Percentiles rank a stretch among this genome's conserved stretches.
These are phyloP conservation scores for Catharus ustulatus DNA, from an alignment of 2,797 vertebrate species.

Conservation along the genomic window DNA sequence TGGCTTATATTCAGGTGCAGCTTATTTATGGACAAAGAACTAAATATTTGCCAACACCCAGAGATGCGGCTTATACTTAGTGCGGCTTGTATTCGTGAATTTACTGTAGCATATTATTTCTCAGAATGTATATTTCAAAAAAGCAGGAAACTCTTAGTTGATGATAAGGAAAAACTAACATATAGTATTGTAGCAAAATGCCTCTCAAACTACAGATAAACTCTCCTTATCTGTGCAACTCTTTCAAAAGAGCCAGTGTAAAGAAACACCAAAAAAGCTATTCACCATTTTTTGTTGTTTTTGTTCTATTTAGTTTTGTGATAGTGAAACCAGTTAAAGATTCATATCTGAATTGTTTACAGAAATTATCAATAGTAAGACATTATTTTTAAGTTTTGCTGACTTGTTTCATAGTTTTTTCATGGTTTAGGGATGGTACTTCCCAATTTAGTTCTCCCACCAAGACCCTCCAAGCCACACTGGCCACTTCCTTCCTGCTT, in stretches of 20 bases:
- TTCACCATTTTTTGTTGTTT: background rate
- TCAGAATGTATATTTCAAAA: background rate
- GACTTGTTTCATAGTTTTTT: background rate
- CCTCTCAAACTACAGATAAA: background rate
- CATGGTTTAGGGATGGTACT: background rate
- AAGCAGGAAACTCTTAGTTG: background rate
- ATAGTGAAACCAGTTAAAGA: background rate
- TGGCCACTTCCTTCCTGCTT: fast-evolving
- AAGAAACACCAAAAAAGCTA: background rate
- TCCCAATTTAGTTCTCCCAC: background rate
- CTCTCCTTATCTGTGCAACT: background rate
- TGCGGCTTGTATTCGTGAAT: no score
- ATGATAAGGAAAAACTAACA: background rate
- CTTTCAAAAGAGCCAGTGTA: fast-evolving
- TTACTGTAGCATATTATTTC: background rate
- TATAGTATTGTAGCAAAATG: background rate
- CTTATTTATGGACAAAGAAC: no score
- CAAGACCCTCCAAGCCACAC: background rate
- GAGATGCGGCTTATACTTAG: no score
- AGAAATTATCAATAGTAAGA: background rate
- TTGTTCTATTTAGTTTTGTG: background rate
- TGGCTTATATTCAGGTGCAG: no score
- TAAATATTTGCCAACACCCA: no score
- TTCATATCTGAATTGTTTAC: background rate
- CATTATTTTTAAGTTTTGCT: background rate